These are phyloP conservation scores for Hippocampus guttulatus DNA, from an alignment of 2,113 vertebrate species.

Conservation along the genomic window DNA sequence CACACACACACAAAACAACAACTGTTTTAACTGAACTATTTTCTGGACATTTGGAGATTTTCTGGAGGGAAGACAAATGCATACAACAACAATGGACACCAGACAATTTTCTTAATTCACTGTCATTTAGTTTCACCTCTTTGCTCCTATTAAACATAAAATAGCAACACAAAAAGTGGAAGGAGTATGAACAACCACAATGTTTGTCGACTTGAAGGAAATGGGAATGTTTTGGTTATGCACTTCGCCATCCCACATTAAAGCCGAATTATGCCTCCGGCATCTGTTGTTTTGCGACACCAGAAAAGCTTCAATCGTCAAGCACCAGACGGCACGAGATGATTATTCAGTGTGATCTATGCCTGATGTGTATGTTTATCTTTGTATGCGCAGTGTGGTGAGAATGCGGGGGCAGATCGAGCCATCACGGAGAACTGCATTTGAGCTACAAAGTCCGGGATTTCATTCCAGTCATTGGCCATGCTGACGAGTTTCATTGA, in stretches of 20 bases:
- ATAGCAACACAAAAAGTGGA: neutral
- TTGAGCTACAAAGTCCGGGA: constrained; percentile 24
- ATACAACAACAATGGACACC: too few relatives aligned
- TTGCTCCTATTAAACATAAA: too few relatives aligned
- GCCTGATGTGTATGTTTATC: neutral
- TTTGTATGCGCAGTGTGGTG: constrained; percentile 12
- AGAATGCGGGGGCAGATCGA: constrained; percentile 32
- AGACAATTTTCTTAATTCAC: too few relatives aligned
- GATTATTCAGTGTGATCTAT: neutral
- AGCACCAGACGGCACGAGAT: too few relatives aligned
- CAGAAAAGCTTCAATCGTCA: neutral
- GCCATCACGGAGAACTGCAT: constrained; percentile 42
- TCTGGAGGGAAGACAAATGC: too few relatives aligned
- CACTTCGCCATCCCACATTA: neutral
- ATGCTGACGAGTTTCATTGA: constrained; percentile 46
- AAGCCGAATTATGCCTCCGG: neutral
- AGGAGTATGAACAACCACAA: too few relatives aligned
- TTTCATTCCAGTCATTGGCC: constrained; percentile 33
- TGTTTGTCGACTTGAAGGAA: too few relatives aligned
- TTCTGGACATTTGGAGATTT: too few relatives aligned
- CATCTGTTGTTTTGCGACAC: neutral
- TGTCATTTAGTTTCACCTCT: too few relatives aligned
- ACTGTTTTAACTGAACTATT: too few relatives aligned
- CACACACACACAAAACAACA: too few relatives aligned
- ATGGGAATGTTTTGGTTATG: neutral